A percentile compares a stretch with the other conserved stretches of the same genome.
Evolutionary conservation across 2,113 vertebrate genomes (phyloP).

Genomic region (Platysternon megacephalum): DNA sequence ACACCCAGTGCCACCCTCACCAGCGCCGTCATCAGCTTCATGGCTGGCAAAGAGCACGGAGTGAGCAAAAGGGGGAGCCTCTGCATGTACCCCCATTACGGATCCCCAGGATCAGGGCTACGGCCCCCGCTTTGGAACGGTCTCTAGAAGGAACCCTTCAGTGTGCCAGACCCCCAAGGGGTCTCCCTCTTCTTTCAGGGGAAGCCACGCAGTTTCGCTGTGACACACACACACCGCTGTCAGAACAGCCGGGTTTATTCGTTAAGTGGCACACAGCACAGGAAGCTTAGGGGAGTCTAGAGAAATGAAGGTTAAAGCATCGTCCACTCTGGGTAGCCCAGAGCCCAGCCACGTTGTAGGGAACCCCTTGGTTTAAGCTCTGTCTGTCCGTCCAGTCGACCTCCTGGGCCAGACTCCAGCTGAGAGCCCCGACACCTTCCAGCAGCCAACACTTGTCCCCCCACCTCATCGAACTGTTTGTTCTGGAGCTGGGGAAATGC

Average conservation of each 20-base stretch:
- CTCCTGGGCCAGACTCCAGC: not conserved
- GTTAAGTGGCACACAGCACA: not conserved
- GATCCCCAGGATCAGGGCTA: not conserved
- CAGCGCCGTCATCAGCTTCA: slow-evolving; percentile 77
- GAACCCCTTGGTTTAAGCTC: not conserved
- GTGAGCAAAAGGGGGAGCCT: not conserved
- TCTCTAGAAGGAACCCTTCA: too few species aligned
- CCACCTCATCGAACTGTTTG: not conserved
- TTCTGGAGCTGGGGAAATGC: not conserved
- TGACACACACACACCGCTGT: not conserved
- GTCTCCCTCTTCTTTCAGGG: not conserved
- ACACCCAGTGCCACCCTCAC: slow-evolving; percentile 69
- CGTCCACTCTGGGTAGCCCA: not conserved
- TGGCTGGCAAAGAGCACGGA: slow-evolving; percentile 42
- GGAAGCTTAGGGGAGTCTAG: not conserved
- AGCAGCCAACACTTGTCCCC: not conserved
- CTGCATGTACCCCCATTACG: not conserved
- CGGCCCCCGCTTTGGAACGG: too few species aligned
- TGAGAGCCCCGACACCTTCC: not conserved
- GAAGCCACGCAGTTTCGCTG: not conserved
- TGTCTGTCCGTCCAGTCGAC: not conserved
- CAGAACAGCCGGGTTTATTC: not conserved
- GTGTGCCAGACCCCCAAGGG: not conserved
- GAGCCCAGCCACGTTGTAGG: not conserved
- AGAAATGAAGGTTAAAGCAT: not conserved